Conservation (phyloP, 2,797 vertebrate species). For the Sitta carolinensis region DNA sequence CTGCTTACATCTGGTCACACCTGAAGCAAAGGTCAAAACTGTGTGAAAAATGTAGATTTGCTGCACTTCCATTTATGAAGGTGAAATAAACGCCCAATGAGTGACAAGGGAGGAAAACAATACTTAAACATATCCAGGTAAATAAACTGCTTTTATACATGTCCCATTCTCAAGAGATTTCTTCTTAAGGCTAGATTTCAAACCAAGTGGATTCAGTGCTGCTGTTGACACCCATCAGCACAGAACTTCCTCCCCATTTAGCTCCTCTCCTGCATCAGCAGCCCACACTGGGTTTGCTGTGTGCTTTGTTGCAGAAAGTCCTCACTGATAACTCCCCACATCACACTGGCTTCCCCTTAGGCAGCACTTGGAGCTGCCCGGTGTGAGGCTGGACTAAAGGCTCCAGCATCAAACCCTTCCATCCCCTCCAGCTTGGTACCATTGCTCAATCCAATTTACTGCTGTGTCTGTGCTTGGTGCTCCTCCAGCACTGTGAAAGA, state of each 20-base stretch:
- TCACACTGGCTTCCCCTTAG: neutral
- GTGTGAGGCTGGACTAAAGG: neutral
- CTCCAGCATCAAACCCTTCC: neutral
- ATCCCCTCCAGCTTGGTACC: neutral
- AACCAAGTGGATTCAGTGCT: neutral
- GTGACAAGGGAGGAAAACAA: constrained; percentile 4
- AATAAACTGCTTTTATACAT: constrained; percentile 74
- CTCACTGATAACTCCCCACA: neutral
- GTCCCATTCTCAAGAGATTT: neutral
- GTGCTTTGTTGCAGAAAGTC: neutral
- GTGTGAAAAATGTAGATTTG: neutral
- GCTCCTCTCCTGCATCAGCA: neutral
- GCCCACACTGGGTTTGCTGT: neutral
- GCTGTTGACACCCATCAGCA: neutral
- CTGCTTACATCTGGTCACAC: neutral
- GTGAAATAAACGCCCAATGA: constrained; percentile 55
- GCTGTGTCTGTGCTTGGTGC: neutral
- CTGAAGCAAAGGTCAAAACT: neutral
- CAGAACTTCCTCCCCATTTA: neutral
- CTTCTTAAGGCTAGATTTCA: neutral
- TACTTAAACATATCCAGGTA: constrained; percentile 42
- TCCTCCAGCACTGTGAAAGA: neutral
- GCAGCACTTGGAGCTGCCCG: neutral
- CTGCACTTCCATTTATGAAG: constrained; percentile 55
- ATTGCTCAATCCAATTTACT: neutral